Base-by-base conservation (phyloP, 1,140 invertebrate species). In the Cecropterus lyciades region DNA sequence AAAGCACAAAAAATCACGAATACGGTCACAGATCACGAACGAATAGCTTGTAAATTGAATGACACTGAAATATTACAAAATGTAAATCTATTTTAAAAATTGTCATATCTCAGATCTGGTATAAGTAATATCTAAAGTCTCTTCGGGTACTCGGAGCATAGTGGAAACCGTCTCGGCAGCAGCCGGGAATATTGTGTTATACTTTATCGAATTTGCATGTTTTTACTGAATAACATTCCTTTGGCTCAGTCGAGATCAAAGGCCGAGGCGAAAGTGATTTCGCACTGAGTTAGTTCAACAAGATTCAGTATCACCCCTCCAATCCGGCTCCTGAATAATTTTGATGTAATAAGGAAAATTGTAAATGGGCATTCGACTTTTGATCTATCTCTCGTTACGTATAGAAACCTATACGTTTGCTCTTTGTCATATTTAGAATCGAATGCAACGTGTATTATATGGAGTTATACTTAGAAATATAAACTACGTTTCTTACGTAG, bases 141-240 rank as follows among this genome's bases (percentile, higher is more conserved):
- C 70, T 46, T 64, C 60, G 67, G 64, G 70, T 76, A 69, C 70
- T 70, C 69, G 42, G 53, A 72, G 76, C 75, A 77, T 81, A 76
- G 81, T 70, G 73, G 71, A 69, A 57, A 71, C 55, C 66, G 73
- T 53, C 75, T 75, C 77, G 73, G 60, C 80, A 73, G 72, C 84
- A 81, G 71, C 82, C 82, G 76, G 76, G 88, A 92, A 92, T 89
- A 92, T 92, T 87, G 89, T 89, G 87, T 92, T 90, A 92, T 92
- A 89, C 84, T 84, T 92, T 89, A 92, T 92, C 89, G 87, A 89
- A 92, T 92, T 92, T 92, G 83, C 89, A 92, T 92, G 88, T 92
- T 92, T 92, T 92, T 92, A 89, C 89, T 87, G 87, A 92, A 92
- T 89, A 90, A 91, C 83, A 89, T 91, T 90, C 85, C 89, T 92